Percentiles rank a stretch among this genome's conserved stretches.
Evolutionary conservation across 2,888 invertebrate genomes (phyloP).

Genomic region (Drosophila flavopinicola): DNA sequence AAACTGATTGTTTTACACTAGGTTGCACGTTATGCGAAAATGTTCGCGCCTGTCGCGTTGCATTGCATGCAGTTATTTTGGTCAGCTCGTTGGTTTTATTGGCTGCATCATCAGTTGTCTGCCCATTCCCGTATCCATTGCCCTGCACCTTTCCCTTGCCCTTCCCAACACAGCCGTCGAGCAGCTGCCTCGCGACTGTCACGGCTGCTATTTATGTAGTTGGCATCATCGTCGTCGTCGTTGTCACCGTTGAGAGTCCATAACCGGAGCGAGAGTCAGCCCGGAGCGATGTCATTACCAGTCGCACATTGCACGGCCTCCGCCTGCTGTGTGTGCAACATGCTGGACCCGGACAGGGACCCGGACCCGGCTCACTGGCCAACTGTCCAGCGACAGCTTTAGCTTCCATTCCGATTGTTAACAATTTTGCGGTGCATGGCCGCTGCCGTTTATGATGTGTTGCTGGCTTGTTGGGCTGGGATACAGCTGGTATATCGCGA

Average conservation of each 20-base stretch:
- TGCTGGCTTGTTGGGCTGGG: constrained; percentile 27
- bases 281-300: constrained; percentile 61
- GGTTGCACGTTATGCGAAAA: constrained; percentile 18
- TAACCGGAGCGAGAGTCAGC: constrained; percentile 37
- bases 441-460: constrained; percentile 80
- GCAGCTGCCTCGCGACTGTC: constrained; percentile 1
- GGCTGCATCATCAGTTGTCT: constrained; percentile 43
- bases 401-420: constrained; percentile 71
- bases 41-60: constrained; percentile 31
- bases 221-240: constrained; percentile 35
- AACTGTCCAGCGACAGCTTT: constrained; percentile 27
- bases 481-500: background rate
- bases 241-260: constrained; percentile 33
- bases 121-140: background rate
- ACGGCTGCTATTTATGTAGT: constrained; percentile 70
- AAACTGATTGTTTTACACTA: constrained; percentile 5
- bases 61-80: constrained; percentile 47
- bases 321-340: too few species aligned
- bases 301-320: constrained; percentile 42
- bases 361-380: too few species aligned
- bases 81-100: constrained; percentile 72
- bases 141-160: too few species aligned
- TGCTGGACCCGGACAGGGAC: too few species aligned
- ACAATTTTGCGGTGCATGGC: constrained; percentile 76
- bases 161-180: background rate